Evolutionary conservation across 2,113 vertebrate species (phyloP).

Genomic region (Epinephelus lanceolatus): DNA sequence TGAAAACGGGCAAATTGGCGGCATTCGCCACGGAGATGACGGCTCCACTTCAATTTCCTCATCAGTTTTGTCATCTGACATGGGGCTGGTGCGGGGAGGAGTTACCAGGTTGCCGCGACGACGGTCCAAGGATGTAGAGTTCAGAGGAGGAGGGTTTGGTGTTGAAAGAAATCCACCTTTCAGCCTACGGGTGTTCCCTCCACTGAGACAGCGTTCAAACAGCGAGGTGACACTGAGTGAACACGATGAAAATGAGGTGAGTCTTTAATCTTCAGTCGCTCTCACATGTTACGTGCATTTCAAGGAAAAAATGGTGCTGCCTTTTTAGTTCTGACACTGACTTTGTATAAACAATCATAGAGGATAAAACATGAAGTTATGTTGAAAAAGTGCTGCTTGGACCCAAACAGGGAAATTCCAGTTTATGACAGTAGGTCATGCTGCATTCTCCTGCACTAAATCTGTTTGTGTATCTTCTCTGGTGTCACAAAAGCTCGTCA

Average conservation of each 20-base stretch:
- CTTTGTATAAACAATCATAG: neutral
- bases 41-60: conserved; percentile 55
- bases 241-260: conserved; percentile 86
- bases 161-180: conserved; percentile 82
- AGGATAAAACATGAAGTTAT: neutral
- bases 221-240: conserved; percentile 95
- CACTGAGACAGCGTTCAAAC: conserved; percentile 90
- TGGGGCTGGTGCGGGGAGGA: conserved; percentile 69
- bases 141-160: conserved; percentile 84
- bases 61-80: conserved; percentile 61
- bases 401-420: neutral
- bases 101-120: conserved; percentile 81
- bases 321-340: neutral
- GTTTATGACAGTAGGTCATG: neutral
- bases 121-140: conserved; percentile 89
- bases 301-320: neutral
- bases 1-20: conserved; percentile 76
- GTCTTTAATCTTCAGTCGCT: neutral
- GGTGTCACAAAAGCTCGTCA: neutral
- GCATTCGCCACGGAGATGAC: conserved; percentile 70
- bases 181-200: conserved; percentile 78
- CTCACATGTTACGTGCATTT: neutral
- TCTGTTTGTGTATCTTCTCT: neutral
- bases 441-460: neutral
- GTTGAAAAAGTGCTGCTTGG: neutral